These are phyloP conservation scores for Corythaixoides concolor DNA, from an alignment of 2,113 vertebrate species.

Conservation along the genomic window DNA sequence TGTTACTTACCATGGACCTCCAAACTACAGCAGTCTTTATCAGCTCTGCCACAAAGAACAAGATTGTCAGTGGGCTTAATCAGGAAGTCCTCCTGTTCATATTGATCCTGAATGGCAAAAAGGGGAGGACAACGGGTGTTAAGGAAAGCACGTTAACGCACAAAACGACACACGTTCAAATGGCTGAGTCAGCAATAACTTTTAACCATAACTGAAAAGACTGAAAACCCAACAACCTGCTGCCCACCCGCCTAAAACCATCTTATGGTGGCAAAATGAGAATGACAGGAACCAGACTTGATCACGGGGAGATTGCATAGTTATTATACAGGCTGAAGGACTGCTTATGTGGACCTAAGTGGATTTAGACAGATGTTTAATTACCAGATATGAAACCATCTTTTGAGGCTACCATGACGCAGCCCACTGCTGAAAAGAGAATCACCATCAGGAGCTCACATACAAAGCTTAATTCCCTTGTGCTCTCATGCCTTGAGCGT, in stretches of 20 bases:
- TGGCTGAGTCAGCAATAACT: background rate
- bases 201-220: background rate
- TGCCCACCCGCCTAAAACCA: background rate
- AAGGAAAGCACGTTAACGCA: background rate
- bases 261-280: background rate
- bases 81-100: constrained; percentile 92
- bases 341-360: background rate
- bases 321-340: background rate
- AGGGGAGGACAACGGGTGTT: background rate
- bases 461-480: background rate
- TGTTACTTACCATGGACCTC: constrained; percentile 85
- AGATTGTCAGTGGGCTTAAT: constrained; percentile 92
- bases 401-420: background rate
- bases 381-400: background rate
- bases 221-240: background rate
- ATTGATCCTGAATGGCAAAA: constrained; percentile 85
- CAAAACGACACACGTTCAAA: background rate
- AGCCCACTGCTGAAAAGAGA: background rate
- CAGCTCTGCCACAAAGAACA: constrained; percentile 86
- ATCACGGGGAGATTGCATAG: background rate
- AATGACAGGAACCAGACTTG: accelerated
- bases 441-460: background rate
- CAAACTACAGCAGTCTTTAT: constrained; percentile 92
- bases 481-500: background rate
- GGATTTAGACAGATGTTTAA: background rate